Conservation (phyloP, 1,140 invertebrate species). For the Hestina assimilis region DNA sequence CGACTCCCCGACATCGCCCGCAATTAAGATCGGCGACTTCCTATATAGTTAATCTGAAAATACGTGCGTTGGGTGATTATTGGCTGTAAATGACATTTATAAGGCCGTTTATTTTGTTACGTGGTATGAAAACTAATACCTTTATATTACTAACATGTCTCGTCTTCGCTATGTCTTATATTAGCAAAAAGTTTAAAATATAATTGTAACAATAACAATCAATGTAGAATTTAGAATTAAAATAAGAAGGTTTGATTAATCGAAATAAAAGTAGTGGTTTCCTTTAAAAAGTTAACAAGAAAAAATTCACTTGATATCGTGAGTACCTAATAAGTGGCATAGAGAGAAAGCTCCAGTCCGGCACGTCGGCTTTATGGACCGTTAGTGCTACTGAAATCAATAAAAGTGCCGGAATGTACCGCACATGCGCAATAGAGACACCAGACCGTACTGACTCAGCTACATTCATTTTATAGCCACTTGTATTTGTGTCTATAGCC, state of each 20-base stretch:
- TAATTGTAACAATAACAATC: too few species aligned
- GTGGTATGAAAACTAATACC: conserved; percentile 25
- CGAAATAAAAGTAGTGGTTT: too few species aligned
- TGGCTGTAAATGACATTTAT: conserved; percentile 58
- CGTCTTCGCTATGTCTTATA: background rate
- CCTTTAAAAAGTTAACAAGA: conserved; percentile 69
- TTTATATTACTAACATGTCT: background rate
- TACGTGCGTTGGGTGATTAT: conserved; percentile 71
- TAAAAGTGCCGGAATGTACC: conserved; percentile 81
- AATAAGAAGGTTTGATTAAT: conserved; percentile 12
- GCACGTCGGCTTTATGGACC: conserved; percentile 74
- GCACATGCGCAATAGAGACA: conserved; percentile 74
- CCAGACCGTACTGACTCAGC: conserved; percentile 67
- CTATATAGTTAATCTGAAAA: conserved; percentile 68
- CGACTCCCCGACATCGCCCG: conserved; percentile 37
- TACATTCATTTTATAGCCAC: conserved; percentile 76
- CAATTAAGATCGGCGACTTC: conserved; percentile 71
- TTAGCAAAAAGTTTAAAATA: too few species aligned
- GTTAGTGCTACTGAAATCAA: conserved; percentile 83
- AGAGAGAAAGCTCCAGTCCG: conserved; percentile 64
- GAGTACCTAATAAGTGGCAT: conserved; percentile 74
- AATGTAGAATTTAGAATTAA: background rate
- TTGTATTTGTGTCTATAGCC: conserved; percentile 77
- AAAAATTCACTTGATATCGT: conserved; percentile 36
- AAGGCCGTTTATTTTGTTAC: conserved; percentile 42